These are phyloP conservation scores for Diarsia rubi DNA, from an alignment of 2,888 invertebrate genomes.

Conservation along the genomic window DNA sequence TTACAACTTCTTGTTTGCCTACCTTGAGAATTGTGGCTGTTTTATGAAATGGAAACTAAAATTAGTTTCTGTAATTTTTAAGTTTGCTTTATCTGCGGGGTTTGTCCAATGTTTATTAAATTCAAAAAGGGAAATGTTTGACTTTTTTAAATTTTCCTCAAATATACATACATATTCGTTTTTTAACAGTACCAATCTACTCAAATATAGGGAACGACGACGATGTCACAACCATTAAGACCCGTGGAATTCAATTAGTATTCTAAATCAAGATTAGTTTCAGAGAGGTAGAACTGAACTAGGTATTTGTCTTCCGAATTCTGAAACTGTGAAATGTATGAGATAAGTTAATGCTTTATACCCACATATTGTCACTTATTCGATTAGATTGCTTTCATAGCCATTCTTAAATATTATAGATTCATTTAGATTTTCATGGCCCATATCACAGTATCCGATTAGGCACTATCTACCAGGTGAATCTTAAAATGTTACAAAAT, in stretches of 20 bases:
- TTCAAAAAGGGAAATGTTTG: neutral
- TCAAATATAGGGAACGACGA: constrained; percentile 12
- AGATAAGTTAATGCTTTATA: constrained; percentile 2
- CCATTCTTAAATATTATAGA: constrained; percentile 14
- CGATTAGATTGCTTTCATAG: constrained; percentile 15
- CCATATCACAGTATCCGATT: neutral
- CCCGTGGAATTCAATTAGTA: constrained; percentile 14
- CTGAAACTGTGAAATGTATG: constrained; percentile 15
- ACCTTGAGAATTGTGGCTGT: constrained; percentile 15
- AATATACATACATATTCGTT: neutral
- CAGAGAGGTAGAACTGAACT: constrained; percentile 10
- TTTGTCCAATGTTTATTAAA: neutral
- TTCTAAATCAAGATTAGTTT: constrained; percentile 36
- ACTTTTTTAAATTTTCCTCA: neutral
- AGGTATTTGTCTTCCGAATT: constrained; percentile 1
- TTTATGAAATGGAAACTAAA: constrained; percentile 21
- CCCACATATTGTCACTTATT: neutral
- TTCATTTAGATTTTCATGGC: constrained; percentile 15
- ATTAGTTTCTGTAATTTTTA: constrained; percentile 22
- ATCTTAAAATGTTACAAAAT: neutral
- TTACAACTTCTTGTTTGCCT: constrained; percentile 32
- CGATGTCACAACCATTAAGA: constrained; percentile 4
- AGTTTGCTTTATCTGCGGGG: neutral
- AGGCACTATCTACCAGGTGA: neutral
- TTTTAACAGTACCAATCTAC: neutral